Percentiles rank a stretch among this genome's conserved stretches.
These are phyloP conservation scores for Linhomoeus sp. DNA, from an alignment of 2,888 invertebrate genomes.

Conservation along the genomic window DNA sequence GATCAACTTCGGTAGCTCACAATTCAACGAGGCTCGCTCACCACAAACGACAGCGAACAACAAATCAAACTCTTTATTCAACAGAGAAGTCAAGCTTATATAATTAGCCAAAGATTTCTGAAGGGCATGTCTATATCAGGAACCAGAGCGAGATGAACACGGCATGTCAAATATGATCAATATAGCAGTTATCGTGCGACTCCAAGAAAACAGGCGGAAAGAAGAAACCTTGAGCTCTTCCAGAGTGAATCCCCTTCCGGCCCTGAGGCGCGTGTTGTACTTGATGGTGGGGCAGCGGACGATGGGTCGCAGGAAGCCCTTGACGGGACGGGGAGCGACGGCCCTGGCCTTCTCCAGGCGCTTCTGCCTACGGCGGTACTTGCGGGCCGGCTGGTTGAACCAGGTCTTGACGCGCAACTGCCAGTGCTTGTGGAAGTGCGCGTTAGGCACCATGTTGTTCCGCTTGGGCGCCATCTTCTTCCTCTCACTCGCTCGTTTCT, in stretches of 20 bases:
- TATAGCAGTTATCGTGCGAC: no score
- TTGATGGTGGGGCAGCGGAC: constrained; percentile 82
- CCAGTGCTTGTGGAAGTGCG: constrained; percentile 99
- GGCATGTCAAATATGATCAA: no score
- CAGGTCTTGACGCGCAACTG: constrained; percentile 87
- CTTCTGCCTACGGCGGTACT: constrained; percentile 62
- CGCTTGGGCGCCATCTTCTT: constrained; percentile 51
- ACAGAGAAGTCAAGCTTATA: no score
- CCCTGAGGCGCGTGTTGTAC: constrained; percentile 80
- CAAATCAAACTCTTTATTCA: no score
- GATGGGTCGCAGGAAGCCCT: constrained; percentile 49
- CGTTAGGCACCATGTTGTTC: constrained; percentile 98
- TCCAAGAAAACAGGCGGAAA: no score
- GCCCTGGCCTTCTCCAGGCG: constrained; percentile 76
- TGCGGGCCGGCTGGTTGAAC: constrained; percentile 96
- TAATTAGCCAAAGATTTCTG: no score
- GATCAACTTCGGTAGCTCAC: no score
- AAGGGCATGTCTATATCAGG: no score
- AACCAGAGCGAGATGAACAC: no score
- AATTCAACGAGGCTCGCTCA: no score
- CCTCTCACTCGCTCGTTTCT: no score
- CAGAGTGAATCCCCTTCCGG: constrained; percentile 85
- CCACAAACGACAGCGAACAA: no score
- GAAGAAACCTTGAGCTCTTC: constrained; percentile 54
- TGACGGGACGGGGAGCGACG: constrained; percentile 68